These are phyloP conservation scores for Nothoprocta perdicaria DNA, from an alignment of 2,113 vertebrate species.

Conservation along the genomic window DNA sequence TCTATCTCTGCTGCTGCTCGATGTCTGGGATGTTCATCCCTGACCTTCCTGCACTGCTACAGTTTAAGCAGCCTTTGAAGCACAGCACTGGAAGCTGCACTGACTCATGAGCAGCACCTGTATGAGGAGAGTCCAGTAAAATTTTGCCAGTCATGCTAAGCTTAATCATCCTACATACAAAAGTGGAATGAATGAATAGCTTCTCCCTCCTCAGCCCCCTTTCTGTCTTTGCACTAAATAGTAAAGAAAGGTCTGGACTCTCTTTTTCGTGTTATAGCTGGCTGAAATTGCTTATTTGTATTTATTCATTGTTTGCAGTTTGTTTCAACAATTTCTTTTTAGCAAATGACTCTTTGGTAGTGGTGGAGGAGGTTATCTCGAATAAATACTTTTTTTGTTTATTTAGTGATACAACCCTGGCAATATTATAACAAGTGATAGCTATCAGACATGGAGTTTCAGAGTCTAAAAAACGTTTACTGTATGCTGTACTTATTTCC, in stretches of 20 bases:
- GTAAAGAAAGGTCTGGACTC: rapidly evolving
- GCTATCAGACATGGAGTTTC: background rate
- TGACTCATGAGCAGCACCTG: background rate
- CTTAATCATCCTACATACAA: background rate
- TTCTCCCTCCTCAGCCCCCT: background rate
- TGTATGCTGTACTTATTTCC: background rate
- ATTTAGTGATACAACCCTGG: background rate
- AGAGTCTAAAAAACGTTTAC: background rate
- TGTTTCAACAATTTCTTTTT: background rate
- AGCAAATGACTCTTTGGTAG: background rate
- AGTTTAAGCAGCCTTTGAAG: background rate
- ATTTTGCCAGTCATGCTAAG: background rate
- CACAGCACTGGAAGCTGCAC: background rate
- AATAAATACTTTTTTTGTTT: background rate
- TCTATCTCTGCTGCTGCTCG: rapidly evolving
- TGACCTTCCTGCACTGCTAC: background rate
- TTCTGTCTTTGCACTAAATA: background rate
- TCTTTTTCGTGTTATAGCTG: background rate
- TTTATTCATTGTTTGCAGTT: background rate
- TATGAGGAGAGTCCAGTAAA: background rate
- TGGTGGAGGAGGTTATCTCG: background rate
- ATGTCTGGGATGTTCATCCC: background rate
- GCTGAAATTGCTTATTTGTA: background rate
- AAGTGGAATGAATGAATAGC: background rate
- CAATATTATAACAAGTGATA: background rate